Conservation (phyloP, 2,113 vertebrate species). For the Vulpes ferrilata region DNA sequence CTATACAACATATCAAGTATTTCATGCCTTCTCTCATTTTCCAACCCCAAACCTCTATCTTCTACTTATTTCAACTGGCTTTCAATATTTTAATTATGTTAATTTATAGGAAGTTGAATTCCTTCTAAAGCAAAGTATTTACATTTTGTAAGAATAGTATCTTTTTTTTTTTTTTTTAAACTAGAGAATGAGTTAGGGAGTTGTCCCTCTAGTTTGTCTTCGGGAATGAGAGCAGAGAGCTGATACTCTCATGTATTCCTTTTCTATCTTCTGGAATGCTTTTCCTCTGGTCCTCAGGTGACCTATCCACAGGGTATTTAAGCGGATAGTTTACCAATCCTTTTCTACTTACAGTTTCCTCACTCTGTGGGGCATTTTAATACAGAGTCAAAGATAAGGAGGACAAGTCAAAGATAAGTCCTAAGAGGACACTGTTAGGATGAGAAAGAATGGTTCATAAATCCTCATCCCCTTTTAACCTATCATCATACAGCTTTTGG, state of each 20-base stretch:
- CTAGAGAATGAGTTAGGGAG: neutral
- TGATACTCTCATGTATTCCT: neutral
- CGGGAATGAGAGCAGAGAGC: neutral
- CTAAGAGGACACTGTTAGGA: neutral
- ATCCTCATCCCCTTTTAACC: neutral
- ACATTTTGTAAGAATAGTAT: neutral
- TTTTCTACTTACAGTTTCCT: neutral
- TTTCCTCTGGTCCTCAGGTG: neutral
- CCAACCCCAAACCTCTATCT: neutral
- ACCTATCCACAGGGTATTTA: neutral
- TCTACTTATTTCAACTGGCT: neutral
- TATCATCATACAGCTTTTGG: neutral
- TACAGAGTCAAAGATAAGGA: neutral
- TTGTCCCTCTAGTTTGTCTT: neutral
- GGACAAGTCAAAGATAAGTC: neutral
- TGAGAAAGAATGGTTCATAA: neutral
- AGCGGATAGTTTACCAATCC: neutral
- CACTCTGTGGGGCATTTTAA: neutral
- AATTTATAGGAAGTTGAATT: neutral
- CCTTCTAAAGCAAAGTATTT: slow-evolving; percentile 7
- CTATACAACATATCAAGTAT: neutral
- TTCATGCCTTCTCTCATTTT: neutral
- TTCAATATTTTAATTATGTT: slow-evolving; percentile 1
- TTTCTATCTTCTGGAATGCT: neutral
- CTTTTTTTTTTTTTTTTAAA: neutral